Conservation (phyloP, 2,113 vertebrate genomes). For the Otocyon megalotis region DNA sequence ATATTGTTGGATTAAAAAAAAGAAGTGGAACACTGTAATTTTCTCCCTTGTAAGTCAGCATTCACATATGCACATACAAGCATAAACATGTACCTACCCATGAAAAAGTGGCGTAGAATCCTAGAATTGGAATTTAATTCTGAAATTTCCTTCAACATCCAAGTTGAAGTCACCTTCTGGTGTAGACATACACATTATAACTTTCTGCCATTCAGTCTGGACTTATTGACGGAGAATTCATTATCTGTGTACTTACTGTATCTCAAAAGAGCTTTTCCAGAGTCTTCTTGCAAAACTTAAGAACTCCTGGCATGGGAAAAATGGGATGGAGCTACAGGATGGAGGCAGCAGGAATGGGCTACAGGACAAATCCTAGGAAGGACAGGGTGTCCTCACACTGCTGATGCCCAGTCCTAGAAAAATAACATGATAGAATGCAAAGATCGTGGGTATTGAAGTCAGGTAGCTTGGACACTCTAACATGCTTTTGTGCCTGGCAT, state of each 20-base stretch:
- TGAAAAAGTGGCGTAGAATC: neutral
- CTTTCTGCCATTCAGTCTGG: neutral
- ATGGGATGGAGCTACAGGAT: neutral
- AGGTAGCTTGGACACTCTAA: neutral
- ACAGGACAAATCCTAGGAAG: neutral
- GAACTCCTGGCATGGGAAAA: neutral
- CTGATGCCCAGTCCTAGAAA: neutral
- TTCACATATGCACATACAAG: neutral
- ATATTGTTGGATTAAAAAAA: neutral
- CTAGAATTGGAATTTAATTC: neutral
- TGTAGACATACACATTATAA: neutral
- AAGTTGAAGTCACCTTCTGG: neutral
- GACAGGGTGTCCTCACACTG: neutral
- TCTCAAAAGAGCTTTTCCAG: neutral
- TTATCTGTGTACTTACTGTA: neutral
- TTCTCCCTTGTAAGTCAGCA: neutral
- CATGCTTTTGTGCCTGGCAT: accelerated
- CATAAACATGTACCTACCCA: neutral
- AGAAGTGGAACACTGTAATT: neutral
- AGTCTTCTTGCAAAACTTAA: neutral
- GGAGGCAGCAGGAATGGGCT: neutral
- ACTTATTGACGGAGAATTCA: neutral
- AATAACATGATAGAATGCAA: neutral
- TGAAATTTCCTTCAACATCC: neutral
- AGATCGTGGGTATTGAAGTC: neutral